These are phyloP conservation scores for Bunonema sp. DNA, from an alignment of 2,888 invertebrate species.

Conservation along the genomic window DNA sequence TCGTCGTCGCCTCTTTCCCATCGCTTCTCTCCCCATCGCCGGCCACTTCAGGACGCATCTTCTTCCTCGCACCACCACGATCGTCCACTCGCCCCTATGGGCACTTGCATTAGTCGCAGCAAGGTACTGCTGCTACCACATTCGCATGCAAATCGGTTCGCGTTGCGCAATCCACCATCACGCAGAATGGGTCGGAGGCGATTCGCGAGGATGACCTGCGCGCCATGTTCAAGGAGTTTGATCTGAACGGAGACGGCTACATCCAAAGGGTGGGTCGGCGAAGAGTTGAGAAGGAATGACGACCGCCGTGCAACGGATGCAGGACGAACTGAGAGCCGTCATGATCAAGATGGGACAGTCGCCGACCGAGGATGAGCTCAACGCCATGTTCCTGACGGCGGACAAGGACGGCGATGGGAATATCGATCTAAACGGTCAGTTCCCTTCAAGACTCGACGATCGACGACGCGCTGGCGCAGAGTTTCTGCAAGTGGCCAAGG, in stretches of 20 bases:
- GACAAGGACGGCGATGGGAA: slow-evolving; percentile 40
- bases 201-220: slow-evolving; percentile 39
- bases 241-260: slow-evolving; percentile 41
- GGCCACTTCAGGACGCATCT: no score
- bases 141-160: no score
- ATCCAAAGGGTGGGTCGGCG: slow-evolving; percentile 23
- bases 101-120: no score
- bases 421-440: slow-evolving; percentile 35
- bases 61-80: no score
- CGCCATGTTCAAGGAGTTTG: slow-evolving; percentile 39
- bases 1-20: no score
- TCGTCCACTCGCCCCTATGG: no score
- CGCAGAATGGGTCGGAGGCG: no score
- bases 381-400: slow-evolving; percentile 42
- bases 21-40: no score
- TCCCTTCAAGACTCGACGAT: neutral
- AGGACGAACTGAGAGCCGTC: slow-evolving; percentile 36
- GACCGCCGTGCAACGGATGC: slow-evolving; percentile 2
- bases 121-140: no score
- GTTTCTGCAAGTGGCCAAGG: slow-evolving; percentile 36
- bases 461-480: slow-evolving; percentile 12
- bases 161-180: no score
- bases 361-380: slow-evolving; percentile 40
- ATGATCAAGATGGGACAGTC: slow-evolving; percentile 44
- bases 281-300: neutral